These are phyloP conservation scores for Phylloscopus trochiloides DNA, from an alignment of 2,113 vertebrate species.

Conservation along the genomic window DNA sequence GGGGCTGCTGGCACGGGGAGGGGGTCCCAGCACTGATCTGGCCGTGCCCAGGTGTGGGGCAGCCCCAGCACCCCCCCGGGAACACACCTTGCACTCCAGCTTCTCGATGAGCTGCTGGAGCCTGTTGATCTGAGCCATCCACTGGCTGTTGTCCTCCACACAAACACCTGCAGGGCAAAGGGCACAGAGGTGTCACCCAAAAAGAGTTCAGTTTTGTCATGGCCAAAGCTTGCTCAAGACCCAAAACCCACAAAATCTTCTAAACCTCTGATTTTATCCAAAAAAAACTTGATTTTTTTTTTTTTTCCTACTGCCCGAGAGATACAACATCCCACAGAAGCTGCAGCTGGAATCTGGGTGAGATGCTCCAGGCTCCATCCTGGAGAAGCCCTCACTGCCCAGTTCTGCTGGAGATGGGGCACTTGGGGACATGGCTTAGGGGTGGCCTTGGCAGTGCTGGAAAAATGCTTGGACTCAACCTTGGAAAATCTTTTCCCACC, in stretches of 20 bases:
- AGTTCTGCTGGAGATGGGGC: neutral
- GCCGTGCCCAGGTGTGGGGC: neutral
- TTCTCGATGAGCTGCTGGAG: conserved; percentile 93
- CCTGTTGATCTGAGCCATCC: conserved; percentile 89
- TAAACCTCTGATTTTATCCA: neutral
- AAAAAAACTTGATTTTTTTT: neutral
- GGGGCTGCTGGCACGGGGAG: neutral
- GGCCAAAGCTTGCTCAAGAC: neutral
- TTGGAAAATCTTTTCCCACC: neutral
- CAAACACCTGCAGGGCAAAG: conserved; percentile 64
- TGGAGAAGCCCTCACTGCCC: neutral
- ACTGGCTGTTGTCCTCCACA: conserved; percentile 82
- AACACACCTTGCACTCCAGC: conserved; percentile 88
- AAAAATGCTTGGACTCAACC: accelerated
- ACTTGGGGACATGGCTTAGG: neutral
- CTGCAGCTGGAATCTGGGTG: neutral
- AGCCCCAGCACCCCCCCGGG: neutral
- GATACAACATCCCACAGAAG: neutral
- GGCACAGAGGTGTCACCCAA: neutral
- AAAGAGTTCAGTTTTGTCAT: neutral
- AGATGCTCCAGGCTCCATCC: neutral
- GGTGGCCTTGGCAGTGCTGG: neutral
- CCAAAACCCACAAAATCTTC: neutral
- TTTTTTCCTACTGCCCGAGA: neutral
- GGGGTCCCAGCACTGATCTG: neutral